Percentiles rank a stretch among this genome's conserved stretches.
phyloP scores from a whole-genome alignment of 1,140 invertebrate genomes.

The Drosophila subobscura region DNA sequence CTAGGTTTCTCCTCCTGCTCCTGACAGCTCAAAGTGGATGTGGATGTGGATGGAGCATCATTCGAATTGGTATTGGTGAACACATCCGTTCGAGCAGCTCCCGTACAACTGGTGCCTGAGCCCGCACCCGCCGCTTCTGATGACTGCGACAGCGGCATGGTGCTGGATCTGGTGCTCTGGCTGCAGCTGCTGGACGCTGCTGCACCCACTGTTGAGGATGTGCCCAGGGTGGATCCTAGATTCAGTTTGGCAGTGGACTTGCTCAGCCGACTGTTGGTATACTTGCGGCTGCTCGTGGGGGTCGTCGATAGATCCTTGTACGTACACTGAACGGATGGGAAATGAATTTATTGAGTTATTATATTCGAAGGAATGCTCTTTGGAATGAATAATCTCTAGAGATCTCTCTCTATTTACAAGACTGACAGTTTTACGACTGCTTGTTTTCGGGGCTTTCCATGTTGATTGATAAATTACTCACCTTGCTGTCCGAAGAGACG shows the following conservation, averaged over 20 bases:
- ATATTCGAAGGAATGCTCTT: too few species aligned
- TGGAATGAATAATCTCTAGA: too few species aligned
- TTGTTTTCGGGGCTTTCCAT: background rate
- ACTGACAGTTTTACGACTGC: too few species aligned
- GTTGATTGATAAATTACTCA: conserved; percentile 26
- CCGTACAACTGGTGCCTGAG: conserved; percentile 15
- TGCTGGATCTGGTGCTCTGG: conserved; percentile 33
- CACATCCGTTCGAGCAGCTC: conserved; percentile 57
- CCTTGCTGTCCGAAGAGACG: conserved; percentile 80
- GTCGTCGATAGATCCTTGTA: conserved; percentile 79
- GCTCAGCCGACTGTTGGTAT: conserved; percentile 73
- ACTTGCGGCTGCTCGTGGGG: conserved; percentile 77
- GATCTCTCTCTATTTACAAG: too few species aligned
- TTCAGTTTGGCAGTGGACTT: conserved; percentile 83
- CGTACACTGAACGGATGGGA: conserved; percentile 49
- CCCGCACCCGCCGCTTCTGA: background rate
- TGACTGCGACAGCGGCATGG: conserved; percentile 13
- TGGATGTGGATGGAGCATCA: conserved; percentile 36
- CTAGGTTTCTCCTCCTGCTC: conserved; percentile 16
- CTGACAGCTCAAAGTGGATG: conserved; percentile 19
- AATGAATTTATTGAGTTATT: background rate
- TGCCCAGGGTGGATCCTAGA: conserved; percentile 62
- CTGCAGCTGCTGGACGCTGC: conserved; percentile 24
- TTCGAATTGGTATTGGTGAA: conserved; percentile 78
- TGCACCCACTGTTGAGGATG: background rate